phyloP scores from a whole-genome alignment of 1,140 invertebrate species.

The Sitobion miscanthi region DNA sequence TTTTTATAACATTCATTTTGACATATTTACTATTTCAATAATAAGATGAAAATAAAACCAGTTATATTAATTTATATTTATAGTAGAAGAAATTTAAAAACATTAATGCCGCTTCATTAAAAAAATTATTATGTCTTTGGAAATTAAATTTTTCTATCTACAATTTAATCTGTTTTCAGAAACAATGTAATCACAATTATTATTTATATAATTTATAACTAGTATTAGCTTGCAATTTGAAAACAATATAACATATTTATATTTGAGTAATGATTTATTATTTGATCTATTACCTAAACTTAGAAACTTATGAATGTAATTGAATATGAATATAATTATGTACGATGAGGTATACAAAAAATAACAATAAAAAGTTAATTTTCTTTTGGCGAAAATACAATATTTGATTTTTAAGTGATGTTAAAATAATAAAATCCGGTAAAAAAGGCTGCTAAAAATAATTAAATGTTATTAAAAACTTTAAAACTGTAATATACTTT shows the following conservation, averaged over 20 bases:
- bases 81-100: background rate
- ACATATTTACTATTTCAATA: background rate
- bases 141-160: background rate
- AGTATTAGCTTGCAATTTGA: background rate
- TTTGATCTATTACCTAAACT: background rate
- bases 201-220: background rate
- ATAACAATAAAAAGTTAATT: background rate
- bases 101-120: background rate
- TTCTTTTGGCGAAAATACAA: background rate
- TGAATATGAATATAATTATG: background rate
- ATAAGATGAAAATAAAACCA: background rate
- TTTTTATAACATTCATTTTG: background rate
- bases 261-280: background rate
- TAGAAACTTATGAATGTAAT: conserved; percentile 1
- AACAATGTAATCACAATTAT: background rate
- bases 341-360: background rate
- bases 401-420: conserved; percentile 34
- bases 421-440: conserved; percentile 16
- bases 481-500: too few relatives aligned
- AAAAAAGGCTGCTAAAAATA: too few relatives aligned
- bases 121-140: background rate
- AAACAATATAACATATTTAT: conserved; percentile 20
- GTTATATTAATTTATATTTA: background rate
- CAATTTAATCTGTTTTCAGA: conserved; percentile 7
- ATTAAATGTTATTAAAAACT: too few relatives aligned